Evolutionary conservation across 2,888 invertebrate genomes (phyloP), one percentile per base, ranked within the genome.

Genomic region (Epinotia nisella): DNA sequence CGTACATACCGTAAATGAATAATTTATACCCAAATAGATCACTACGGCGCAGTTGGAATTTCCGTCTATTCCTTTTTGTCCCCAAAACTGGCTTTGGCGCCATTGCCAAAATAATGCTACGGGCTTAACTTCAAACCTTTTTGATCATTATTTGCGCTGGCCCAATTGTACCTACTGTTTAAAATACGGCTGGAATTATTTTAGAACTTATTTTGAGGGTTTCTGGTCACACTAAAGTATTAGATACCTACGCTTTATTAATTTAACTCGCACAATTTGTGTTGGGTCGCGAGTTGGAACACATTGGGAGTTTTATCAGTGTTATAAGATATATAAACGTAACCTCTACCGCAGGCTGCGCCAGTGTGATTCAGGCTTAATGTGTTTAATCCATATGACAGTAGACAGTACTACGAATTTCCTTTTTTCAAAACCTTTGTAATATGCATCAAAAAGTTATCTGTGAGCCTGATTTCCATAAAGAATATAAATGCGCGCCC

Each of bases 1-100:
- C 61, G 78, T 79, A 80, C 45, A 84, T 84, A 82, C 75, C 83
- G 84, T 86, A 83, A 84, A 87, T 88, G 83, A 88, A 88, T 88
- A 81, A 84, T 84, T 83, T 84, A 83, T 82, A 75, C 39, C 66
- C 75, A 76, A 78, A 80, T 78, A 82, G 80, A 82, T 83, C 80
- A 82, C 82, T 81, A 78, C 78, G 78, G 78, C 71, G 69, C 21
- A 58, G 68, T 77, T 53, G 74, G 41, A 35, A 35, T 35, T 39
- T 71, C 55, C 53, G 35, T 45, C n/a, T 49, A 58, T 59, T 68
- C 56, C 45, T 61, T 66, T 67, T 71, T 68, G 61, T 67, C 55
- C 56, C 29, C 61, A 72, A 67, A 61, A 72, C 67, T 11, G 67
- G 19, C 24, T 53, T 61, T 9, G 49, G 58, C 17, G 49, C 35